Percentiles rank a stretch among this genome's conserved stretches.
Evolutionary conservation across 1,140 invertebrate genomes (phyloP).

Genomic region (Mactra quadrangularis): DNA sequence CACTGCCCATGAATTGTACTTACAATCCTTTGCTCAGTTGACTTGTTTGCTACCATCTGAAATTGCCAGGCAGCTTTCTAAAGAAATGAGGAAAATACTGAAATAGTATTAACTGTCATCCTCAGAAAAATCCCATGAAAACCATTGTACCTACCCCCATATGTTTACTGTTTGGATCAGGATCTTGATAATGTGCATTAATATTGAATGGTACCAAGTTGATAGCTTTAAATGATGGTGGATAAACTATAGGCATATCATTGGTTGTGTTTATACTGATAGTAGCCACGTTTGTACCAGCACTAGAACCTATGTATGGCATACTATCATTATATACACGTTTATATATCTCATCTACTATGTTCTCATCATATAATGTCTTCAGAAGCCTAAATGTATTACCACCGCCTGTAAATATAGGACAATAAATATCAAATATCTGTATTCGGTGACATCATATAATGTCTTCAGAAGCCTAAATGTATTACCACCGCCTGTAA

Average conservation of each 20-base stretch:
- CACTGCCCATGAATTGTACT: too few relatives aligned
- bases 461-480: too few relatives aligned
- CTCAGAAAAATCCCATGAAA: too few relatives aligned
- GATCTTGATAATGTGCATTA: slow-evolving; percentile 92
- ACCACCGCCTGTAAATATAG: slow-evolving; percentile 63
- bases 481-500: too few relatives aligned
- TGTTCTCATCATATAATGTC: slow-evolving; percentile 69
- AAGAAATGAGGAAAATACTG: too few relatives aligned
- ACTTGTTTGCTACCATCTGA: too few relatives aligned
- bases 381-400: slow-evolving; percentile 71
- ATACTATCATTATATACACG: slow-evolving; percentile 85
- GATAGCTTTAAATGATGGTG: slow-evolving; percentile 89
- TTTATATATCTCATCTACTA: slow-evolving; percentile 62
- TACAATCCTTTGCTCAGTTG: too few relatives aligned
- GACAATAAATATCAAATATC: too few relatives aligned
- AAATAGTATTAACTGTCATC: too few relatives aligned
- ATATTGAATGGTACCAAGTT: slow-evolving; percentile 92
- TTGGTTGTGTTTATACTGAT: slow-evolving; percentile 91
- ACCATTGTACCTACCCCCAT: slow-evolving; percentile 86
- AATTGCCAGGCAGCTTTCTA: too few relatives aligned
- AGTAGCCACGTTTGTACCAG: slow-evolving; percentile 93
- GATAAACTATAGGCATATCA: slow-evolving; percentile 93
- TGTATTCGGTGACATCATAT: too few relatives aligned
- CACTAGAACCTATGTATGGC: slow-evolving; percentile 92
- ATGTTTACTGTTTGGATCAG: slow-evolving; percentile 87